A percentile compares a stretch with the other conserved stretches of the same genome.
Evolutionary conservation across 2,888 invertebrate genomes (phyloP).

Genomic region (Uloborus plumipes): DNA sequence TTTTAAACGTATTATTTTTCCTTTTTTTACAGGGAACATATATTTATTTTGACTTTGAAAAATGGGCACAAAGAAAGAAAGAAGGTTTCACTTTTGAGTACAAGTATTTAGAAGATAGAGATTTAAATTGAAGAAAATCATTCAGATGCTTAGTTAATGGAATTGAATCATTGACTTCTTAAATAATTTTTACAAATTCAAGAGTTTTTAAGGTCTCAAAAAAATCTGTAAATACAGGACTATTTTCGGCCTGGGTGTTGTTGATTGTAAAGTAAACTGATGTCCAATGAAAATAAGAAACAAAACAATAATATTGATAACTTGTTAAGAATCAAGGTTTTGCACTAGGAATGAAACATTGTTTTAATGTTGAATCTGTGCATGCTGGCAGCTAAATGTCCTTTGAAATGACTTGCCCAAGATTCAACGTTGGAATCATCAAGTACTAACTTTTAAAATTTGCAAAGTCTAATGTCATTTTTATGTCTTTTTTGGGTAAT

Average conservation of each 20-base stretch:
- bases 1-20: conserved; percentile 38
- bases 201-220: conserved; percentile 42
- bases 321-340: conserved; percentile 19
- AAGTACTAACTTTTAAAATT: background rate
- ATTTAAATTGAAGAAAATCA: conserved; percentile 83
- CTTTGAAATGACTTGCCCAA: background rate
- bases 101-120: conserved; percentile 99
- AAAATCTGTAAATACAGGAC: conserved; percentile 39
- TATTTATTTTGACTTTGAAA: conserved; percentile 99
- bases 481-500: background rate
- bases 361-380: background rate
- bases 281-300: background rate
- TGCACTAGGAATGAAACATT: conserved; percentile 13
- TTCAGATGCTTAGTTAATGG: conserved; percentile 17
- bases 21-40: conserved; percentile 88
- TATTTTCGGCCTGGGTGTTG: conserved; percentile 19
- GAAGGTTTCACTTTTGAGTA: conserved; percentile 99
- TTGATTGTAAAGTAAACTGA: background rate
- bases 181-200: conserved; percentile 5
- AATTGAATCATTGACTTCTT: background rate
- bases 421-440: background rate
- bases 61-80: conserved; percentile 99
- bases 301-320: no score
- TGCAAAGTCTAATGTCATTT: background rate
- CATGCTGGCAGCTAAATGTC: conserved; percentile 24